Evolutionary conservation across 2,888 invertebrate genomes (phyloP).

Genomic region (Biston betularia): DNA sequence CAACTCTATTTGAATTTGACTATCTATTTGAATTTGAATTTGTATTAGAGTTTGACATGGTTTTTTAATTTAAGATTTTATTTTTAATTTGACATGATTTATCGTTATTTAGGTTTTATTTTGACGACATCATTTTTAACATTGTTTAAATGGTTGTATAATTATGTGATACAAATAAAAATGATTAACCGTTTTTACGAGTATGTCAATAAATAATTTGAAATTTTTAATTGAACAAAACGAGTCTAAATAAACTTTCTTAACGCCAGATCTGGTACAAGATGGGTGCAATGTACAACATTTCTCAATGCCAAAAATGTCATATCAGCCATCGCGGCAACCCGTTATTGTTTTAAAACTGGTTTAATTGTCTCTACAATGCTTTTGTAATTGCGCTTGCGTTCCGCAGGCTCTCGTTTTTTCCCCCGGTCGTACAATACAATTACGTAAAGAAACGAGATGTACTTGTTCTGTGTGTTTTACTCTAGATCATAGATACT

Average conservation of each 20-base stretch:
- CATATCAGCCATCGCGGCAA: constrained; percentile 4
- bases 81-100: no score
- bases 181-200: no score
- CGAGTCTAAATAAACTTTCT: background rate
- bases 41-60: no score
- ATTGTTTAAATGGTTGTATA: no score
- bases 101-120: background rate
- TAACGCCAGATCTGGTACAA: background rate
- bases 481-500: constrained; percentile 6
- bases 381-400: constrained; percentile 22
- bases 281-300: background rate
- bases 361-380: constrained; percentile 6
- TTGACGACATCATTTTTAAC: no score
- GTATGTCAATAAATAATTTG: no score
- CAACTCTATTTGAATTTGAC: no score
- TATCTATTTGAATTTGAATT: no score
- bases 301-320: background rate
- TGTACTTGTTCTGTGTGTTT: constrained; percentile 17
- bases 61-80: no score
- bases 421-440: constrained; percentile 22
- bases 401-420: constrained; percentile 18
- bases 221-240: background rate
- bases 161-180: no score
- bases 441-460: constrained; percentile 18
- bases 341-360: constrained; percentile 10